Evolutionary conservation across 1,140 invertebrate genomes (phyloP), one percentile per base, ranked within the genome.

Genomic region (Cyrtorhinus lividipennis): DNA sequence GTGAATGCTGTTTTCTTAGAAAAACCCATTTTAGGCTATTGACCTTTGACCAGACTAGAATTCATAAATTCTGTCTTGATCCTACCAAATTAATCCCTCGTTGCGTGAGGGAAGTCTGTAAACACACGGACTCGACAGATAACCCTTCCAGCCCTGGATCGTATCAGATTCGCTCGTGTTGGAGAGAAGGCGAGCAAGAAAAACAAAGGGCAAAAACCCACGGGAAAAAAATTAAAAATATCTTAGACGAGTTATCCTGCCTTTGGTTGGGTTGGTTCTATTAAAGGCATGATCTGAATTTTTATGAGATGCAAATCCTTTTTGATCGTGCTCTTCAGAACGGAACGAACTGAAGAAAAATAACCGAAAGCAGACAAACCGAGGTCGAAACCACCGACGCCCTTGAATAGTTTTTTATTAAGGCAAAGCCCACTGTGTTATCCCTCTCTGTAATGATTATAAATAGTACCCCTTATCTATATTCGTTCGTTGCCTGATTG

Each of bases 41-140:
- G n/a, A n/a, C n/a, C n/a, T n/a, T n/a, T n/a, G n/a, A 38, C 15
- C 30, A 38, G 30, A 38, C 30, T 15, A 8, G 30, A 38, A n/a
- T n/a, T n/a, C n/a, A n/a, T n/a, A 38, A 38, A 38, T 38, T 15
- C 30, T 38, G 5, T 38, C 30, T 38, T 38, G n/a, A n/a, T 15
- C 30, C 30, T 38, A 8, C 15, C 30, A 38, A 38, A 38, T 38
- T 38, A 38, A 38, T 38, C 15, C 38, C 53, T 30, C n/a, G 12
- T 18, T 23, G 23, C n/a, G 27, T 53, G 38, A 59, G 60, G 24
- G 53, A 44, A 53, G 44, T 60, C 24, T 56, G 44, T 61, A 65
- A 18, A 56, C 46, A 59, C 25, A 38, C 44, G 46, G 62, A 24
- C 23, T n/a, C 20, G 3, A 56, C 23, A 25, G 3, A 56, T 23